Conservation (phyloP, 2,113 vertebrate genomes). For the Scomber japonicus region DNA sequence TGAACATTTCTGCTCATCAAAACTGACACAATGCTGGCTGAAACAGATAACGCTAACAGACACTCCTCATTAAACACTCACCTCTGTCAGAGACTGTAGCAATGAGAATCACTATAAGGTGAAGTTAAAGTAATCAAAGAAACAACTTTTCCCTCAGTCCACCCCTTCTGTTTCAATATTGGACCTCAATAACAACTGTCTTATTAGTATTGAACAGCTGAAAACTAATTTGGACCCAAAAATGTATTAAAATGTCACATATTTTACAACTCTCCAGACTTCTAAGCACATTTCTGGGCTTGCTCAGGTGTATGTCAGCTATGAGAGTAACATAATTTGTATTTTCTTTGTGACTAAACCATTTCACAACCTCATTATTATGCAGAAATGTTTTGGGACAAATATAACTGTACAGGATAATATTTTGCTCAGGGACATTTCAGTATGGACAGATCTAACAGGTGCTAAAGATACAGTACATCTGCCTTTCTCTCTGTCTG, state of each 20-base stretch:
- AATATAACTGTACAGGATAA: constrained; percentile 11
- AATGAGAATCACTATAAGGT: too few species aligned
- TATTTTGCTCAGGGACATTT: constrained; percentile 5
- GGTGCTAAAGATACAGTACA: constrained; percentile 32
- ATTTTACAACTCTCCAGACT: too few species aligned
- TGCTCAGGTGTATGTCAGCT: background rate
- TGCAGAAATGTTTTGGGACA: constrained; percentile 26
- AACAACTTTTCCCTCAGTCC: too few species aligned
- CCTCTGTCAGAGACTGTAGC: background rate
- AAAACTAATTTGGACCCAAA: too few species aligned
- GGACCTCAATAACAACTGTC: too few species aligned
- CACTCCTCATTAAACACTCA: background rate
- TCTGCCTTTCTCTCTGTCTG: constrained; percentile 23
- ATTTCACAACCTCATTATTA: constrained; percentile 47
- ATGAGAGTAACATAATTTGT: background rate
- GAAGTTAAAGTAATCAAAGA: background rate
- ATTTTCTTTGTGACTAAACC: background rate
- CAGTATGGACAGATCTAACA: constrained; percentile 29
- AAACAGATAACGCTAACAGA: background rate
- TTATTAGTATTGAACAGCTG: too few species aligned
- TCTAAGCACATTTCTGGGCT: background rate
- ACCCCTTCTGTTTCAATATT: too few species aligned
- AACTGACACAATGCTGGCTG: background rate
- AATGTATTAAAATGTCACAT: too few species aligned
- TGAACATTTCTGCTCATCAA: too few species aligned